Evolutionary conservation across 2,888 invertebrate species (phyloP), one percentile per base, ranked within the genome.

Genomic region (Sinhomidia bicolor): DNA sequence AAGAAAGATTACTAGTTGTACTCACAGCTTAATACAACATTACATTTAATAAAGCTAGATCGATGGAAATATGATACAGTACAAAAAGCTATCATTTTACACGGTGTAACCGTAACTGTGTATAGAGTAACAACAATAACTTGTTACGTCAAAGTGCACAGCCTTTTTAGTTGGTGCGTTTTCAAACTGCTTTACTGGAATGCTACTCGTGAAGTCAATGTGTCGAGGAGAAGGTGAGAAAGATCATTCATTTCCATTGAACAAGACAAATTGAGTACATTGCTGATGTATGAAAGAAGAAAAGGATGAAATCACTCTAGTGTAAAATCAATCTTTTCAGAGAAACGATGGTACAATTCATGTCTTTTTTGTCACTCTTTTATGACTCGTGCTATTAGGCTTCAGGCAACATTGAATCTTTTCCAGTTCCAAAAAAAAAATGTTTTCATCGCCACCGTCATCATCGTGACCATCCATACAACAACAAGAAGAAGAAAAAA

Each of bases 291-390:
- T 65, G 65, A 78, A 29, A 54, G 57, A 29, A 54, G 57, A 54
- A 79, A 85, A 85, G 76, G 76, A 87, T 82, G 76, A 86, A 89
- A 74, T 84, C 91, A 89, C 81, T 89, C 89, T 85, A 79, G 90
- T 92, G 92, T 91, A 89, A 92, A 92, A 92, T 92, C 88, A 91
- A 78, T 92, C 92, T 90, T 91, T 91, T 91, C 74, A 90, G 80
- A 88, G 74, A 85, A 89, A 88, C 68, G 83, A 83, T 68, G 32
- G n/a, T 54, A 54, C 26, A n/a, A 74, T 41, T 84, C 54, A 82
- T 78, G 78, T 89, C 76, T 87, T 89, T 81, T 80, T 47, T 81
- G 36, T 89, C 29, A 10, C 41, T 62, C 79, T 88, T 89, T 83
- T 88, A 85, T 90, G 91, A 90, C 91, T 92, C 91, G 92, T 91